phyloP scores from a whole-genome alignment of 2,797 vertebrate genomes.

The Sphenopsis melanotis region DNA sequence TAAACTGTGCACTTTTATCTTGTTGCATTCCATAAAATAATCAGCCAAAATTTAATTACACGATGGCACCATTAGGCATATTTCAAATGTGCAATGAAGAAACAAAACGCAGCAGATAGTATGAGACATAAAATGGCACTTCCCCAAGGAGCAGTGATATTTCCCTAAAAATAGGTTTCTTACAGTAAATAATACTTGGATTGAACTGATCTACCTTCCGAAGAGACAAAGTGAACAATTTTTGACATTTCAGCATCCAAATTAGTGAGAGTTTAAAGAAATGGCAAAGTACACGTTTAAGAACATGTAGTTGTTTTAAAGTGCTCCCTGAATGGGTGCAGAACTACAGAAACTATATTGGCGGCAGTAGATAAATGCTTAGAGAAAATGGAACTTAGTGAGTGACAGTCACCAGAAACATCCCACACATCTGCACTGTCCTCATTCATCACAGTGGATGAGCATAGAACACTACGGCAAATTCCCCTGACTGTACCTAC shows the following conservation, averaged over 20 bases:
- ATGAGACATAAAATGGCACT: background rate
- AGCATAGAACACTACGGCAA: rapidly evolving
- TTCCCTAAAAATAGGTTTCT: background rate
- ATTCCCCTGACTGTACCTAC: background rate
- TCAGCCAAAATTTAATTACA: background rate
- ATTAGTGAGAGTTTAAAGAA: background rate
- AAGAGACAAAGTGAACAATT: background rate
- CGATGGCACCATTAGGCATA: background rate
- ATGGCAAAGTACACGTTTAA: background rate
- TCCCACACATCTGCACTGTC: background rate
- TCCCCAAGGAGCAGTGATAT: background rate
- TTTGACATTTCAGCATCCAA: background rate
- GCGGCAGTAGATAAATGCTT: background rate
- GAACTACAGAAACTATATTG: background rate
- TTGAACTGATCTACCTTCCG: background rate
- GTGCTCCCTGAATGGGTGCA: rapidly evolving
- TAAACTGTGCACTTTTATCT: background rate
- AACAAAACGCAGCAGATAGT: background rate
- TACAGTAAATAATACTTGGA: background rate
- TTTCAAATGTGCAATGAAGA: background rate
- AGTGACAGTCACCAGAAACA: background rate
- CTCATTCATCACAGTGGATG: rapidly evolving
- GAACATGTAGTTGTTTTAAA: background rate
- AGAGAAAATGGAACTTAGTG: background rate
- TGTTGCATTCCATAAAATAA: background rate